Evolutionary conservation across 2,113 vertebrate species (phyloP).

Genomic region (Plecturocebus donacophilus): DNA sequence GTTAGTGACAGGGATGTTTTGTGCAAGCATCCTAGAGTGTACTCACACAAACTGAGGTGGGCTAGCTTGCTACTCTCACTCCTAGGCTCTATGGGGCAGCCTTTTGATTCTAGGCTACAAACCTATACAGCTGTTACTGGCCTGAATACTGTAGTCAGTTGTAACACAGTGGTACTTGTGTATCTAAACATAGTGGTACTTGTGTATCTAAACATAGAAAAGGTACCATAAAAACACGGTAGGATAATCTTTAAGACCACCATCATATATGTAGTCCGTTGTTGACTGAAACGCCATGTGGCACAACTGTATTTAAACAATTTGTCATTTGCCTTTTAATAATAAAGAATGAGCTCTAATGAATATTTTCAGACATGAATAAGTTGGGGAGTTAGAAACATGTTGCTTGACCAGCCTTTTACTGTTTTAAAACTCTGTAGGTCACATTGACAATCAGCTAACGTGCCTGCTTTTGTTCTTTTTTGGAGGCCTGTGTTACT

Average conservation of each 20-base stretch:
- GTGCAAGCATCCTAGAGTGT: not conserved
- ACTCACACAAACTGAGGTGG: not conserved
- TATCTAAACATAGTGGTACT: not conserved
- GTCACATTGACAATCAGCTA: fast-evolving
- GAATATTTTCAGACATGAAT: not conserved
- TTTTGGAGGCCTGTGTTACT: conserved; percentile 73
- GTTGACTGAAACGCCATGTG: not conserved
- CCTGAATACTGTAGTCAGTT: not conserved
- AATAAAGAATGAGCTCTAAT: not conserved
- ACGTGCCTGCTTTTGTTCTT: not conserved
- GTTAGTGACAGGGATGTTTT: not conserved
- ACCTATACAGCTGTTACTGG: not conserved
- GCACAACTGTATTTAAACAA: not conserved
- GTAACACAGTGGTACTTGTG: not conserved
- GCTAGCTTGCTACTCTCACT: not conserved
- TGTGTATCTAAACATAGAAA: not conserved
- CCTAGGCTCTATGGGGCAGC: not conserved
- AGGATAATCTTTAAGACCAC: not conserved
- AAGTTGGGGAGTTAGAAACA: not conserved
- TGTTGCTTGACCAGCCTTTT: not conserved
- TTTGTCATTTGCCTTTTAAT: not conserved
- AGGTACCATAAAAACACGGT: not conserved
- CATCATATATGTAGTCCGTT: not conserved
- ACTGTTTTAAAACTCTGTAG: not conserved
- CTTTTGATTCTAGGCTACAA: not conserved